These are phyloP conservation scores for Peromyscus leucopus DNA, from an alignment of 2,113 vertebrate genomes.

Conservation along the genomic window DNA sequence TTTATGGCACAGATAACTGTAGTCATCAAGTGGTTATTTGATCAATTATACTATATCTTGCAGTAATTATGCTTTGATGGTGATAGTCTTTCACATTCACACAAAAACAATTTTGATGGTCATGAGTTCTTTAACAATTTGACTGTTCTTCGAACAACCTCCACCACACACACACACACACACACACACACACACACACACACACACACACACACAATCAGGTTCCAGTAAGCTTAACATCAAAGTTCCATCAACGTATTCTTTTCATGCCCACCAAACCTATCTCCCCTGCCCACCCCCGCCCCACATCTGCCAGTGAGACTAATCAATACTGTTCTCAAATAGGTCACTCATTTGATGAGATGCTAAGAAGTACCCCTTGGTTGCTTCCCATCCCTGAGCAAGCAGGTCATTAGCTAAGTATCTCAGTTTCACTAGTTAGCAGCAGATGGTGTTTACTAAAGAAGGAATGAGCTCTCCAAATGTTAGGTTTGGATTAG, in stretches of 20 bases:
- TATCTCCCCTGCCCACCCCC: neutral
- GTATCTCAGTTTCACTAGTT: slow-evolving; percentile 33
- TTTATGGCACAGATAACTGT: slow-evolving; percentile 74
- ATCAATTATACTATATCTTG: slow-evolving; percentile 68
- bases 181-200: neutral
- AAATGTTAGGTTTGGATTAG: slow-evolving; percentile 64
- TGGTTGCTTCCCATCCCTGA: slow-evolving; percentile 9
- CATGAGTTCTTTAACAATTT: slow-evolving; percentile 76
- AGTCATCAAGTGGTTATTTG: slow-evolving; percentile 80
- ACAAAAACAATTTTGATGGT: slow-evolving; percentile 76
- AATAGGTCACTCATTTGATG: slow-evolving; percentile 54
- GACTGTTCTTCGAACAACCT: neutral
- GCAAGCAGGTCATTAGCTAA: slow-evolving; percentile 61
- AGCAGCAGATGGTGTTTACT: slow-evolving; percentile 74
- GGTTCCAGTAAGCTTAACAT: slow-evolving; percentile 30
- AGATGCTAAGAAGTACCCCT: slow-evolving; percentile 39
- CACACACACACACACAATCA: neutral
- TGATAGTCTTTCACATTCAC: slow-evolving; percentile 73
- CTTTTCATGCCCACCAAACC: neutral
- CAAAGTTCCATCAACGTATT: neutral
- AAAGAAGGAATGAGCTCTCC: slow-evolving; percentile 55
- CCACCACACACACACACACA: neutral
- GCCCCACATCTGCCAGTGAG: neutral
- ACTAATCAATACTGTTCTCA: slow-evolving; percentile 21
- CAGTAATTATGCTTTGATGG: slow-evolving; percentile 79